phyloP scores from a whole-genome alignment of 2,888 invertebrate genomes.

The Siphlonurus alternatus region DNA sequence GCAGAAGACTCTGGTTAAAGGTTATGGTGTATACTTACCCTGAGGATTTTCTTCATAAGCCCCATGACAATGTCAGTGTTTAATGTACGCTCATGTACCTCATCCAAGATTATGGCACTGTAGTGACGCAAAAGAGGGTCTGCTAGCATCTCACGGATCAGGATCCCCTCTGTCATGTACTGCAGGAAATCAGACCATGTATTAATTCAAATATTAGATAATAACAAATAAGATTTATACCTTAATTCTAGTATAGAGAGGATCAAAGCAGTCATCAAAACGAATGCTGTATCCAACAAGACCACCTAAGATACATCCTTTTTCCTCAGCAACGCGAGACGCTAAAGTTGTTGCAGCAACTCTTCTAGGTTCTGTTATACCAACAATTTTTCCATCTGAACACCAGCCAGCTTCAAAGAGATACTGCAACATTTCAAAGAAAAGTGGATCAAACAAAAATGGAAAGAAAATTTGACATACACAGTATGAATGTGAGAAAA shows the following conservation, averaged over 20 bases:
- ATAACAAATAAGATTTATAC: constrained; percentile 20
- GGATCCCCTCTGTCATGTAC: constrained; percentile 93
- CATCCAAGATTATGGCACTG: constrained; percentile 75
- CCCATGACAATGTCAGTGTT: constrained; percentile 91
- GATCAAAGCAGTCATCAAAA: constrained; percentile 46
- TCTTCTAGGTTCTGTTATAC: constrained; percentile 82
- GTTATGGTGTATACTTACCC: constrained; percentile 38
- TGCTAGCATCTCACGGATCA: constrained; percentile 85
- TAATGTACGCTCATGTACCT: constrained; percentile 87
- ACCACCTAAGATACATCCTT: constrained; percentile 54
- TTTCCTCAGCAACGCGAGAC: constrained; percentile 74
- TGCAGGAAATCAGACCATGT: constrained; percentile 28
- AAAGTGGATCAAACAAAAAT: not conserved
- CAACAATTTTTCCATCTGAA: constrained; percentile 53
- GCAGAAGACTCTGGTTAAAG: too few species aligned
- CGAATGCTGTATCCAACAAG: constrained; percentile 76
- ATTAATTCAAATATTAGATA: constrained; percentile 11
- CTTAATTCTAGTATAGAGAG: constrained; percentile 49
- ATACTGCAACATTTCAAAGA: constrained; percentile 59
- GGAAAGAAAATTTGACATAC: not conserved
- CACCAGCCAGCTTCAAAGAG: constrained; percentile 76
- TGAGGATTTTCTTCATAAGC: constrained; percentile 76
- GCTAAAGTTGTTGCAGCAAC: constrained; percentile 82
- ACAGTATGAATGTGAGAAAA: not conserved
- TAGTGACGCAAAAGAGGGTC: constrained; percentile 86